A percentile compares a stretch with the other conserved stretches of the same genome.
Conservation (phyloP, 2,797 vertebrate genomes). For the Tinamus major region DNA sequence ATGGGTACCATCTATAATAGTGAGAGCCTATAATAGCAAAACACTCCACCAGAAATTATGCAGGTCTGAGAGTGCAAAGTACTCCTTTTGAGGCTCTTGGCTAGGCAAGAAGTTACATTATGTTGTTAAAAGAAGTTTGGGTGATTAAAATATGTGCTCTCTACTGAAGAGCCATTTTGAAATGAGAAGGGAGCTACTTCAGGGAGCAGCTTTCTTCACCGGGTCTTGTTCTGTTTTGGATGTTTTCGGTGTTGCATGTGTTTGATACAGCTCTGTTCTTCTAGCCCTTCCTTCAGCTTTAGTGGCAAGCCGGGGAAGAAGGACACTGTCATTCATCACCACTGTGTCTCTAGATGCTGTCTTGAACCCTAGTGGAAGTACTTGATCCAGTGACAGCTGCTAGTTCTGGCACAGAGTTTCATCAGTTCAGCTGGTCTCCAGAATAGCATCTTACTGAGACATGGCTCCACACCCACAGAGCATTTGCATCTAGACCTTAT, state of each 20-base stretch:
- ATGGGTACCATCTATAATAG: neutral
- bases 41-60: neutral
- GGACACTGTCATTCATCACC: neutral
- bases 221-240: neutral
- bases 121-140: neutral
- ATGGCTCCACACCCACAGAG: neutral
- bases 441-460: neutral
- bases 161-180: neutral
- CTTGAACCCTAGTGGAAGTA: neutral
- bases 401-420: neutral
- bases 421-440: neutral
- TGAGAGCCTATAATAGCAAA: neutral
- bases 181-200: neutral
- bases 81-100: neutral
- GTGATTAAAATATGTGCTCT: neutral
- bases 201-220: neutral
- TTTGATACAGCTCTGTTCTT: neutral
- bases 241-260: fast-evolving
- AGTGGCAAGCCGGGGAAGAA: neutral
- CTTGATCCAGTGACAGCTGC: neutral
- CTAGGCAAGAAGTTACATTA: no score
- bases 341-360: neutral
- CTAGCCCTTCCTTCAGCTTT: neutral
- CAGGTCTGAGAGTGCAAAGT: neutral
- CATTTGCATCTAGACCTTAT: neutral